Evolutionary conservation across 2,797 vertebrate species (phyloP), one percentile per base, ranked within the genome.

Genomic region (Hipposideros larvatus): DNA sequence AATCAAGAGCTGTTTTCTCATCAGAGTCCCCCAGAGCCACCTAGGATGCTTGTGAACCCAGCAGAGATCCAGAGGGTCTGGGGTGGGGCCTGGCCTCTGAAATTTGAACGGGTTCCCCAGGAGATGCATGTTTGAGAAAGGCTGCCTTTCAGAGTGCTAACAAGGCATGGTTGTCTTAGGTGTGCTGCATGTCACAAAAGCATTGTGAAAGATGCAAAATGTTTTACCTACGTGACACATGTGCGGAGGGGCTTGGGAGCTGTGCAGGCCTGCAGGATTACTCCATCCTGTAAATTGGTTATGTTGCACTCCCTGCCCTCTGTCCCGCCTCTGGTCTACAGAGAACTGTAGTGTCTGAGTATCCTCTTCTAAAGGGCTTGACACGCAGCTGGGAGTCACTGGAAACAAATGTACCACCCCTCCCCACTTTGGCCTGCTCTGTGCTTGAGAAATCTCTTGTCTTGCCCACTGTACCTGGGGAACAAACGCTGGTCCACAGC

Each of bases 201-300:
- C 1, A 7, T 70, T 7, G 11, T 41, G 91, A 75, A 71, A 79
- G 78, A 34, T 15, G 66, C 74, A 5, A n/a, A 57, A 26, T 13
- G 10, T 37, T 4, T 6, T 7, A 10, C 57, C 10, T 1, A 4
- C 2, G 21, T 28, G 46, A 48, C 15, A 1, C 0, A 0, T 31
- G 28, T 31, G 66, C 24, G 11, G 43, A 75, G 43, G 61, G 78
- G 19, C 5, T 1, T 7, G 6, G 48, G 68, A 51, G 51, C 31
- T 11, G 4, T 1, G 41, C 0, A 0, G 43, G 34, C 31, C 14
- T 7, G 53, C 5, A n/a, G 70, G 34, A 65, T 46, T 41, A 3
- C 14, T 61, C 16, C 7, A 19, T 74, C 53, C 26, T 87, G 53
- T 77, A 77, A 83, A 57, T 19, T 87, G 77, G 16, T 46, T 63